Evolutionary conservation across 2,888 invertebrate genomes (phyloP).

Genomic region (Hetaerina titia): DNA sequence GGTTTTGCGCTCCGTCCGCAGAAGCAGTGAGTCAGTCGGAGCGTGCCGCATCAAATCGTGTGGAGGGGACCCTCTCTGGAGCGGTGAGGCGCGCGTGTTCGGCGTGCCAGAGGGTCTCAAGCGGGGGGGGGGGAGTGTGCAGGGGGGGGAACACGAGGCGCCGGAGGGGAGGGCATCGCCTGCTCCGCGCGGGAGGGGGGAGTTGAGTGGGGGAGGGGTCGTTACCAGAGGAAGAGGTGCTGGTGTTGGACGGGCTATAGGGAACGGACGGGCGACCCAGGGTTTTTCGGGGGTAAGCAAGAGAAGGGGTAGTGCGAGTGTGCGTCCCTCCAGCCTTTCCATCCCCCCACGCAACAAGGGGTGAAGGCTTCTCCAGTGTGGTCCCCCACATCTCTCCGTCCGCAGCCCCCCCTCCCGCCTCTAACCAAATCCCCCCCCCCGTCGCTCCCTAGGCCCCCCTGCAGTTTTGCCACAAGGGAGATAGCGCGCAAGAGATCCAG

Average conservation of each 20-base stretch:
- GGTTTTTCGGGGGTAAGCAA: neutral
- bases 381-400: neutral
- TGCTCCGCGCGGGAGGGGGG: too few species aligned
- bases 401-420: neutral
- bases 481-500: neutral
- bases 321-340: neutral
- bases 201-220: neutral
- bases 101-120: neutral
- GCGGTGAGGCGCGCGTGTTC: neutral
- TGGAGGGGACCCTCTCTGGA: neutral
- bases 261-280: neutral
- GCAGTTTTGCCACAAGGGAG: conserved; percentile 21
- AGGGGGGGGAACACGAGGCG: neutral
- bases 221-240: neutral
- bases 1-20: neutral
- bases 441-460: neutral
- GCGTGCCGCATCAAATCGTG: neutral
- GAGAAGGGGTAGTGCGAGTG: neutral
- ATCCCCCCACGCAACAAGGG: neutral
- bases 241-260: neutral
- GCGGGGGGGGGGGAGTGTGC: neutral
- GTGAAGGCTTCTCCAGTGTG: neutral
- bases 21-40: conserved; percentile 1
- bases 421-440: neutral
- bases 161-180: neutral